These are phyloP conservation scores for Ethmia dodecea DNA, from an alignment of 2,888 invertebrate genomes.

Conservation along the genomic window DNA sequence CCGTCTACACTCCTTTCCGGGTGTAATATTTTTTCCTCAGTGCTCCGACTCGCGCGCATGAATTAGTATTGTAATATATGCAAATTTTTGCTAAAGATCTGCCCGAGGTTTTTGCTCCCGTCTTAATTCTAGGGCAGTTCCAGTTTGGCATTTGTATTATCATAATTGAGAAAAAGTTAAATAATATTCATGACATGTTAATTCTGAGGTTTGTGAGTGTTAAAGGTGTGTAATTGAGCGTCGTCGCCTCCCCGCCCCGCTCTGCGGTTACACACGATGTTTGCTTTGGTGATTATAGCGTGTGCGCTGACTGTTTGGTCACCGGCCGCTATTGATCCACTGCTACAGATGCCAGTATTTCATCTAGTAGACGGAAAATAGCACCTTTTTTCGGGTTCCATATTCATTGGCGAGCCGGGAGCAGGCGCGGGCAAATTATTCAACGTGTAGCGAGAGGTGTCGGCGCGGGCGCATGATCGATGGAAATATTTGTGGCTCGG, in stretches of 20 bases:
- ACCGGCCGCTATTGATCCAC: too few species aligned
- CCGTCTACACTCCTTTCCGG: constrained; percentile 39
- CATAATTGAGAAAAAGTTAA: constrained; percentile 67
- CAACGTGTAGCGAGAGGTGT: constrained; percentile 25
- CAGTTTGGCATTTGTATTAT: constrained; percentile 42
- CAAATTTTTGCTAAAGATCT: constrained; percentile 58
- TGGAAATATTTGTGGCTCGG: constrained; percentile 33
- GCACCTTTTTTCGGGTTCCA: too few species aligned
- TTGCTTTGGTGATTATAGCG: constrained; percentile 25
- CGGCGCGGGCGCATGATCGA: constrained; percentile 35
- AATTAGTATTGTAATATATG: constrained; percentile 66
- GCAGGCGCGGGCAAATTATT: constrained; percentile 5
- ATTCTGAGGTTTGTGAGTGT: constrained; percentile 60
- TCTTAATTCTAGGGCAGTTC: constrained; percentile 60
- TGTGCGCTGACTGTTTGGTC: constrained; percentile 11
- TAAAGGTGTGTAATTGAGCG: constrained; percentile 60
- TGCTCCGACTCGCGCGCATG: constrained; percentile 30
- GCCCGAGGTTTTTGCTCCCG: constrained; percentile 50
- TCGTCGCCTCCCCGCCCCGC: constrained; percentile 29
- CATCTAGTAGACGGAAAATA: too few species aligned
- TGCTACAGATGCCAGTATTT: too few species aligned
- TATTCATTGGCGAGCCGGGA: constrained; percentile 8
- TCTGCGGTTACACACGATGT: constrained; percentile 31
- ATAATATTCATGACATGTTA: constrained; percentile 73
- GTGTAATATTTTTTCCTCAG: constrained; percentile 36